Evolutionary conservation across 2,113 vertebrate genomes (phyloP).

Genomic region (Syngnathoides biaculeatus): DNA sequence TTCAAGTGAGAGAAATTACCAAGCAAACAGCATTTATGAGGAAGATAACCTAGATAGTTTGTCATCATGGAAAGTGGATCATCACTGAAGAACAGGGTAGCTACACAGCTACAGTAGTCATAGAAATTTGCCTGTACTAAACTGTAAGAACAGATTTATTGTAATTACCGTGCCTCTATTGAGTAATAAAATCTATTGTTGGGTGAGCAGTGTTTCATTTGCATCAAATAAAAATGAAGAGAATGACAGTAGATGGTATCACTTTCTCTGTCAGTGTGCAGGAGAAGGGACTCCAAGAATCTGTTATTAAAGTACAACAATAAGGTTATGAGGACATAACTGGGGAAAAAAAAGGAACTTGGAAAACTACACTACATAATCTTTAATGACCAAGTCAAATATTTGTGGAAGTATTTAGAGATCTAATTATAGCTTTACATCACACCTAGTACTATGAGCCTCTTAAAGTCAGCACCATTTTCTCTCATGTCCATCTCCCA

Average conservation of each 20-base stretch:
- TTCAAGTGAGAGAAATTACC: neutral
- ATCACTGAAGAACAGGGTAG: neutral
- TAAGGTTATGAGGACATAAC: neutral
- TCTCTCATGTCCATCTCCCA: slow-evolving; percentile 14
- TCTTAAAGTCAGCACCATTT: slow-evolving; percentile 7
- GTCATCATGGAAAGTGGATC: neutral
- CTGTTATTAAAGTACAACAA: neutral
- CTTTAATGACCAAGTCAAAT: neutral
- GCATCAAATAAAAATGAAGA: neutral
- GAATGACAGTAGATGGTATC: too few relatives aligned
- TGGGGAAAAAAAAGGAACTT: neutral
- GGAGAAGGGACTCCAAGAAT: neutral
- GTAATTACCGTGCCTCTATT: too few relatives aligned
- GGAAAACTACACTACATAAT: too few relatives aligned
- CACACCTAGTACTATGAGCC: neutral
- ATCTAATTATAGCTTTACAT: neutral
- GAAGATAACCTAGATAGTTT: neutral
- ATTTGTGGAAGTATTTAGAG: neutral
- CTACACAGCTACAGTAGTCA: neutral
- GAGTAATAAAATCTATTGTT: neutral
- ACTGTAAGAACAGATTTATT: neutral
- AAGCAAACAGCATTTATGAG: neutral
- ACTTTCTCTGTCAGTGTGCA: too few relatives aligned
- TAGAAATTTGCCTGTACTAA: neutral
- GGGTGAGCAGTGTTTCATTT: neutral